Conservation (phyloP, 2,797 vertebrate species). For the Enteromius anoplus region DNA sequence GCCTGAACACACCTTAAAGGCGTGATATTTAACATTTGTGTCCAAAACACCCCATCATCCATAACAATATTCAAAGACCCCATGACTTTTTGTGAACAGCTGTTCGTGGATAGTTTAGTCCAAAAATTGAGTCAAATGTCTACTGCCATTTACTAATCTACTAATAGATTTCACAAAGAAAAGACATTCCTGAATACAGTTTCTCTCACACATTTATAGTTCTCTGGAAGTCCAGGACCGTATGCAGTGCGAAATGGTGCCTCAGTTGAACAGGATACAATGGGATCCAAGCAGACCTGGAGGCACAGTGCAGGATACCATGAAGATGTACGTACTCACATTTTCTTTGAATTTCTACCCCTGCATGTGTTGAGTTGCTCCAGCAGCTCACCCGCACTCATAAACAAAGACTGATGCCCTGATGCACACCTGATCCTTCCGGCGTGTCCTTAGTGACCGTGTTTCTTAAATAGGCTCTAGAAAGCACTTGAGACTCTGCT, state of each 20-base stretch:
- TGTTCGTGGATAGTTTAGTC: background rate
- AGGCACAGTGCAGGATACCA: slow-evolving; percentile 73
- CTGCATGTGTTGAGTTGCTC: background rate
- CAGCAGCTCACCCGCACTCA: background rate
- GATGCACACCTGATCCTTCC: slow-evolving; percentile 22
- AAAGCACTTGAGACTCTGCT: slow-evolving; percentile 29
- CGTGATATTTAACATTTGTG: background rate
- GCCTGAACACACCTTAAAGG: background rate
- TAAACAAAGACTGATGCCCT: slow-evolving; percentile 22
- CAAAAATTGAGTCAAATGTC: no score
- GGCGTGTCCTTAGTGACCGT: slow-evolving; percentile 12
- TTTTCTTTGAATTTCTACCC: background rate
- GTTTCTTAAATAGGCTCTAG: slow-evolving; percentile 20
- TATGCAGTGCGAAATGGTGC: slow-evolving; percentile 70
- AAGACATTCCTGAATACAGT: background rate
- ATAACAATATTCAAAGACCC: background rate
- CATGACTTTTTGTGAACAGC: background rate
- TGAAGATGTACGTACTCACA: slow-evolving; percentile 66
- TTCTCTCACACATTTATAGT: slow-evolving; percentile 58
- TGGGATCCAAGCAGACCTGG: slow-evolving; percentile 73
- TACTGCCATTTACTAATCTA: background rate
- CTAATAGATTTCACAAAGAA: background rate
- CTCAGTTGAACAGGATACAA: slow-evolving; percentile 59
- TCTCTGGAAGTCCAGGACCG: slow-evolving; percentile 55
- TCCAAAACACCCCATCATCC: background rate